A percentile compares a stretch with the other conserved stretches of the same genome.
phyloP scores from a whole-genome alignment of 2,888 invertebrate species.

The Furcula furcula region DNA sequence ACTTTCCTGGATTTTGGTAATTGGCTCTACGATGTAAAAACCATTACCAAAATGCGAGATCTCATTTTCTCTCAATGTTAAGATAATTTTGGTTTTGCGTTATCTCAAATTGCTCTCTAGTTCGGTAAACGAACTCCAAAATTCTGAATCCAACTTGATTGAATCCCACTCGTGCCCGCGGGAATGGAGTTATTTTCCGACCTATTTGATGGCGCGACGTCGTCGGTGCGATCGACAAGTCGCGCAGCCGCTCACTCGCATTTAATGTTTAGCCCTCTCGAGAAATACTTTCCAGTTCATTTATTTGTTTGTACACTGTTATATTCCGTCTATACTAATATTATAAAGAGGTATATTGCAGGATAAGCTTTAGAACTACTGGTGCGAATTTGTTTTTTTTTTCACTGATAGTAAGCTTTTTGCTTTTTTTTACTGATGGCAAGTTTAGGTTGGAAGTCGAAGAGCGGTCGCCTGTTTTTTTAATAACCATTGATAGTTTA shows the following conservation, averaged over 20 bases:
- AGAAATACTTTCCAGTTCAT: slow-evolving; percentile 75
- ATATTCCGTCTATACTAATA: too few species aligned
- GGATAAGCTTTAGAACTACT: too few species aligned
- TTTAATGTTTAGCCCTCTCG: slow-evolving; percentile 66
- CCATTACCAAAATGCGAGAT: slow-evolving; percentile 46
- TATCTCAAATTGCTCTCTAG: slow-evolving; percentile 53
- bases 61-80: slow-evolving; percentile 47
- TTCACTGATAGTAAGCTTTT: too few species aligned
- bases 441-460: too few species aligned
- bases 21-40: slow-evolving; percentile 42
- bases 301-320: slow-evolving; percentile 69
- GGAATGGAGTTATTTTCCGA: slow-evolving; percentile 77
- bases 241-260: slow-evolving; percentile 41
- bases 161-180: slow-evolving; percentile 73
- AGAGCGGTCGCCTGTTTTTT: too few species aligned
- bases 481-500: too few species aligned
- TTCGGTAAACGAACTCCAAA: slow-evolving; percentile 77
- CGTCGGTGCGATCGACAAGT: slow-evolving; percentile 45
- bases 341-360: too few species aligned
- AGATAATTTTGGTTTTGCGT: slow-evolving; percentile 56
- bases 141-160: slow-evolving; percentile 78
- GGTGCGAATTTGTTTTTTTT: too few species aligned
- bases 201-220: slow-evolving; percentile 66
- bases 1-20: slow-evolving; percentile 38
- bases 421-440: too few species aligned